phyloP scores from a whole-genome alignment of 2,797 vertebrate species.

The Phrynocephalus guinanensis region DNA sequence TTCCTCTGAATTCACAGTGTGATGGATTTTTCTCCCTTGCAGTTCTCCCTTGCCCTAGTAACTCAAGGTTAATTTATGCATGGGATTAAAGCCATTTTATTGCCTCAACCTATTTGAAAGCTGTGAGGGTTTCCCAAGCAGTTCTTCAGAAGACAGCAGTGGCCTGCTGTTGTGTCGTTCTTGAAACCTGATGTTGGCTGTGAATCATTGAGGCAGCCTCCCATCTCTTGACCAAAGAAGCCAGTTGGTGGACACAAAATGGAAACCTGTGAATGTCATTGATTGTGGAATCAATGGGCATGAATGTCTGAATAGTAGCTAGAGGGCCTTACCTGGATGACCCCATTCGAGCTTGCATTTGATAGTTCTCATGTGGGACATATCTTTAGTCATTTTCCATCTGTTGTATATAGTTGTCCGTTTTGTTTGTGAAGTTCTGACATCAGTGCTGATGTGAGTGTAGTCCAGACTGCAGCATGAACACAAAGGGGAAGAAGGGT shows the following conservation, averaged over 20 bases:
- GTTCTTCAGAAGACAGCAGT: not conserved
- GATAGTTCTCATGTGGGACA: not conserved
- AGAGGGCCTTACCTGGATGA: not conserved
- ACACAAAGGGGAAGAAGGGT: not conserved
- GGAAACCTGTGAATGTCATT: not conserved
- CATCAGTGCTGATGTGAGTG: not conserved
- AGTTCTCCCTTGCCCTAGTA: not conserved
- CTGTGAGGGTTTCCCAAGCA: not conserved
- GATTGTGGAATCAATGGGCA: not conserved
- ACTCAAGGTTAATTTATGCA: not conserved
- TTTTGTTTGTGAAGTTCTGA: not conserved
- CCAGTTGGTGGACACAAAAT: not conserved
- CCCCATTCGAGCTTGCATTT: no score
- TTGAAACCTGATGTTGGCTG: not conserved
- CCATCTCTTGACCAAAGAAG: not conserved
- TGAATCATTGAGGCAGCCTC: slow-evolving; percentile 9
- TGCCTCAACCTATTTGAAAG: not conserved
- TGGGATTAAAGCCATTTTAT: not conserved
- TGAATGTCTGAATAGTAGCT: accelerated
- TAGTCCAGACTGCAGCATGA: no score
- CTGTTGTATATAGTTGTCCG: no score
- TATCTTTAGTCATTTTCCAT: not conserved
- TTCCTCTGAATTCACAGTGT: not conserved
- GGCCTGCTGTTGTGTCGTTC: not conserved
- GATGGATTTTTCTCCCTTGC: slow-evolving; percentile 5